phyloP scores from a whole-genome alignment of 1,140 invertebrate species.

The Eriocheir sinensis region DNA sequence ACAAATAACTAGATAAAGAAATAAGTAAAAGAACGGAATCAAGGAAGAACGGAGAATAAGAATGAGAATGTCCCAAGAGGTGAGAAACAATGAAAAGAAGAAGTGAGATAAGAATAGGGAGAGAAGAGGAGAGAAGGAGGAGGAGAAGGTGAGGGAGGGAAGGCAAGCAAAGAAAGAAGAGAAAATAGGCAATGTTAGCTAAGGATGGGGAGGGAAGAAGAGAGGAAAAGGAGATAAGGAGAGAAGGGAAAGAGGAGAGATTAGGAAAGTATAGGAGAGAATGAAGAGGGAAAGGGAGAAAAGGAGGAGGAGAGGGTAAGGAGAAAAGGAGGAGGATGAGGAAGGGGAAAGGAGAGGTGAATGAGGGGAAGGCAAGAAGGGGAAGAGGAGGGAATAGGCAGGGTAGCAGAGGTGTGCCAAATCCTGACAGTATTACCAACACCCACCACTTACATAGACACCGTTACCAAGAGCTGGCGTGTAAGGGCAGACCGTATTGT shows the following conservation, averaged over 20 bases:
- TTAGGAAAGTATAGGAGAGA: neutral
- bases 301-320: neutral
- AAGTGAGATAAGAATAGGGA: too few species aligned
- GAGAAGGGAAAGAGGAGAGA: neutral
- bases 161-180: too few species aligned
- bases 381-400: neutral
- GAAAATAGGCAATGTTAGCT: too few species aligned
- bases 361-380: neutral
- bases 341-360: neutral
- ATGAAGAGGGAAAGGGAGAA: neutral
- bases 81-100: neutral
- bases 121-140: neutral
- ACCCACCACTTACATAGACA: neutral
- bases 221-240: neutral
- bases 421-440: neutral
- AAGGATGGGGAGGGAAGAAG: too few species aligned
- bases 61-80: neutral
- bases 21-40: too few species aligned
- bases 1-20: neutral
- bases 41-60: too few species aligned
- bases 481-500: neutral
- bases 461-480: neutral
- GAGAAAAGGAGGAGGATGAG: too few species aligned
- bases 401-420: neutral
- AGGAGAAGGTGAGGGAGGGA: too few species aligned